phyloP scores from a whole-genome alignment of 1,140 invertebrate genomes.

The Zaprionus ornatus region DNA sequence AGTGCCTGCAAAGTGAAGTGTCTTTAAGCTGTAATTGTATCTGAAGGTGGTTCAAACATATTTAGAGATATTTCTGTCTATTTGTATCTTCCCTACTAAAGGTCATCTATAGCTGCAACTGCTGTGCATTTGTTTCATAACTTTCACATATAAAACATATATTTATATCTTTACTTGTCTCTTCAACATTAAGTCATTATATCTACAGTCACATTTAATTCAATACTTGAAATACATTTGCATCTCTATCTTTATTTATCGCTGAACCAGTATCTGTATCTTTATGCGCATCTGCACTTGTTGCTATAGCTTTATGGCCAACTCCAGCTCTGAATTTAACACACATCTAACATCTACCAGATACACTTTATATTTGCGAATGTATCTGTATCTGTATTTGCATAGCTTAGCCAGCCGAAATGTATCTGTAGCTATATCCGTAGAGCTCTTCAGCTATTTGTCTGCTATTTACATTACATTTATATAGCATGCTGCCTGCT shows the following conservation, averaged over 20 bases:
- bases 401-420: background rate
- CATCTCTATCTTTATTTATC: background rate
- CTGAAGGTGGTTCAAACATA: background rate
- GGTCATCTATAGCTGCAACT: background rate
- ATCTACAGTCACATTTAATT: background rate
- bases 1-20: background rate
- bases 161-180: background rate
- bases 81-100: background rate
- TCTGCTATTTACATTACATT: slow-evolving; percentile 27
- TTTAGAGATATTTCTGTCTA: background rate
- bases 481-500: slow-evolving; percentile 14
- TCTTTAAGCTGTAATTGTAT: background rate
- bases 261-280: slow-evolving; percentile 1
- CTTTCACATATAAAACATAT: background rate
- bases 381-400: slow-evolving; percentile 1
- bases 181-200: background rate
- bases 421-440: background rate
- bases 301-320: background rate
- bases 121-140: background rate
- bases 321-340: background rate
- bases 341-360: background rate
- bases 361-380: background rate
- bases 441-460: background rate
- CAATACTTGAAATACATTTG: background rate
- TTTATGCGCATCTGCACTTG: background rate